Evolutionary conservation across 2,113 vertebrate species (phyloP).

Genomic region (Seriola rivoliana): DNA sequence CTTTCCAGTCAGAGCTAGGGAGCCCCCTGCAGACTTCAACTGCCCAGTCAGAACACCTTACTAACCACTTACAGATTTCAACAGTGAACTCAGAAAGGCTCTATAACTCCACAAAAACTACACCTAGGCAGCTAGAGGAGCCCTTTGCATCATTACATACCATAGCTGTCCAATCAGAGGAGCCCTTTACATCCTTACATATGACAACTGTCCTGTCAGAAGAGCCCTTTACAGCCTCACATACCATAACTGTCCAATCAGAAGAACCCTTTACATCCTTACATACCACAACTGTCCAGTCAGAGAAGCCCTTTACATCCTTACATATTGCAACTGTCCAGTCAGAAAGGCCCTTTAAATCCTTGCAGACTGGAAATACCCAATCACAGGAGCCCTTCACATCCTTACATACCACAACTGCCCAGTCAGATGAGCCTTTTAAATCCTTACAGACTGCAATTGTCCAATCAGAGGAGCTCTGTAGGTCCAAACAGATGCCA

Average conservation of each 20-base stretch:
- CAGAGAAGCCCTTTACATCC: constrained; percentile 19
- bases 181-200: constrained; percentile 7
- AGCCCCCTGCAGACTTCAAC: constrained; percentile 8
- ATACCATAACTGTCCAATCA: constrained; percentile 15
- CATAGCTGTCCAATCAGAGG: constrained; percentile 30
- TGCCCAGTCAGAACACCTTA: constrained; percentile 1
- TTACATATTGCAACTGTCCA: constrained; percentile 9
- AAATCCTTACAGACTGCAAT: constrained; percentile 9
- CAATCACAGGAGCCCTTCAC: constrained; percentile 23
- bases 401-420: neutral
- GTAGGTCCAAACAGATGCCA: constrained; percentile 16
- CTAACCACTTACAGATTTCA: constrained; percentile 34
- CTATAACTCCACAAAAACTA: constrained; percentile 27
- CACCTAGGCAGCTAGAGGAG: constrained; percentile 31
- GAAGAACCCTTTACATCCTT: constrained; percentile 17
- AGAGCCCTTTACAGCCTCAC: constrained; percentile 4
- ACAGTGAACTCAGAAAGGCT: constrained; percentile 27
- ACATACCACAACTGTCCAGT: constrained; percentile 3
- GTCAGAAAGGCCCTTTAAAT: constrained; percentile 17
- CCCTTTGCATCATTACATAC: neutral
- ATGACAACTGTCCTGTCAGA: constrained; percentile 23
- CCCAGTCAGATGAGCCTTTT: constrained; percentile 27
- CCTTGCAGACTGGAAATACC: neutral
- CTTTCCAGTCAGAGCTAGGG: constrained; percentile 27
- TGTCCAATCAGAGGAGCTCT: constrained; percentile 37